phyloP scores from a whole-genome alignment of 2,888 invertebrate species.

The Gymnoscelis rufifasciata region DNA sequence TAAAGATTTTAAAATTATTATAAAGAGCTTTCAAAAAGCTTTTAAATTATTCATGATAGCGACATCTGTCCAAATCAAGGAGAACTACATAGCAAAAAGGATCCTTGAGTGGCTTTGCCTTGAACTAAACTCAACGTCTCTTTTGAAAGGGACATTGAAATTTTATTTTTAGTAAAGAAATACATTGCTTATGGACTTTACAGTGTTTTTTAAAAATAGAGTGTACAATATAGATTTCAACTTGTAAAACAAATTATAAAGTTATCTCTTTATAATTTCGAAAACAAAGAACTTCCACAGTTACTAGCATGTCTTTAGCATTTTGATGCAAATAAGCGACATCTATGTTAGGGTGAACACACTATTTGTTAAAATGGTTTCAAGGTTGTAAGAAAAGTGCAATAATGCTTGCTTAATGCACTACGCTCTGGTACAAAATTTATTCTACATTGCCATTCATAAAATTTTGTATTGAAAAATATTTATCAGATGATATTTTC shows the following conservation, averaged over 20 bases:
- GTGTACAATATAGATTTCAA: no score
- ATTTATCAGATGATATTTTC: no score
- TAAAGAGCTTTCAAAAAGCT: no score
- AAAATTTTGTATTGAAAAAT: no score
- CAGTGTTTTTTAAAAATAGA: no score
- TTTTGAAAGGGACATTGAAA: neutral
- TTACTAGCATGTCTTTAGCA: no score
- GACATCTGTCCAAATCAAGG: conserved; percentile 23
- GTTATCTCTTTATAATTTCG: no score
- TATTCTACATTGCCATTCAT: conserved; percentile 18
- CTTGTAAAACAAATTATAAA: no score
- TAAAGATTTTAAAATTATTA: no score
- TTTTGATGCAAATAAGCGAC: conserved; percentile 43
- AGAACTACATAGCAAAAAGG: conserved; percentile 12
- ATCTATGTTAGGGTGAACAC: conserved; percentile 53
- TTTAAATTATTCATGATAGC: conserved; percentile 1
- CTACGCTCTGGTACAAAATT: conserved; percentile 33
- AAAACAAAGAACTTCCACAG: no score
- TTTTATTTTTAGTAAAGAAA: no score
- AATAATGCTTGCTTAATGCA: conserved; percentile 46
- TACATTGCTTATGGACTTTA: no score
- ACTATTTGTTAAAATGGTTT: conserved; percentile 38
- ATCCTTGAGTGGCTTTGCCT: neutral
- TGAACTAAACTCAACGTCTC: neutral
- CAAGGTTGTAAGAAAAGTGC: conserved; percentile 33